Conservation (phyloP, 2,888 invertebrate genomes). For the Pristionchus fissidentatus region DNA sequence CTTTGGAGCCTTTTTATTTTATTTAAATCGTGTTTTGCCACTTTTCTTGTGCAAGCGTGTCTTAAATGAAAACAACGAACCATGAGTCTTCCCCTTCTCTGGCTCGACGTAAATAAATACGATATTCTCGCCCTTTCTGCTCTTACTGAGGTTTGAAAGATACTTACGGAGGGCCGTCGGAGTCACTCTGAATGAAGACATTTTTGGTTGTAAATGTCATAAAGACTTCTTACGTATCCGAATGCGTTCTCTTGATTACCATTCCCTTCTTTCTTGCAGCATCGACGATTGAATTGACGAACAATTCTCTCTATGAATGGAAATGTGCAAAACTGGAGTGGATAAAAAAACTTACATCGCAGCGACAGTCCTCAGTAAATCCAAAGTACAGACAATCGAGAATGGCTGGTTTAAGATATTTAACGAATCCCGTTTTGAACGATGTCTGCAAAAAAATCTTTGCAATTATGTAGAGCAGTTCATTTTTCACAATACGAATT, state of each 20-base stretch:
- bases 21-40: background rate
- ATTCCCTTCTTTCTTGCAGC: background rate
- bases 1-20: background rate
- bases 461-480: no score
- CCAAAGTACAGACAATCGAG: no score
- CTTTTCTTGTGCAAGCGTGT: no score
- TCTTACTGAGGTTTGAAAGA: background rate
- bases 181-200: background rate
- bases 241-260: background rate
- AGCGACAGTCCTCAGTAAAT: no score
- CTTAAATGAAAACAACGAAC: background rate
- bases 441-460: no score
- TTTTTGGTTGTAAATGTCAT: no score
- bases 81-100: background rate
- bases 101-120: constrained; percentile 23
- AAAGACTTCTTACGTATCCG: background rate
- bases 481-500: no score
- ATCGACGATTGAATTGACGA: background rate
- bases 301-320: background rate
- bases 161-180: background rate
- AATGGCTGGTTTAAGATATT: no score
- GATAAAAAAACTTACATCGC: background rate
- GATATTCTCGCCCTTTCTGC: background rate
- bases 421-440: no score
- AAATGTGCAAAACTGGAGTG: background rate